Evolutionary conservation across 2,797 vertebrate species (phyloP).

Genomic region (Knipowitschia caucasica): DNA sequence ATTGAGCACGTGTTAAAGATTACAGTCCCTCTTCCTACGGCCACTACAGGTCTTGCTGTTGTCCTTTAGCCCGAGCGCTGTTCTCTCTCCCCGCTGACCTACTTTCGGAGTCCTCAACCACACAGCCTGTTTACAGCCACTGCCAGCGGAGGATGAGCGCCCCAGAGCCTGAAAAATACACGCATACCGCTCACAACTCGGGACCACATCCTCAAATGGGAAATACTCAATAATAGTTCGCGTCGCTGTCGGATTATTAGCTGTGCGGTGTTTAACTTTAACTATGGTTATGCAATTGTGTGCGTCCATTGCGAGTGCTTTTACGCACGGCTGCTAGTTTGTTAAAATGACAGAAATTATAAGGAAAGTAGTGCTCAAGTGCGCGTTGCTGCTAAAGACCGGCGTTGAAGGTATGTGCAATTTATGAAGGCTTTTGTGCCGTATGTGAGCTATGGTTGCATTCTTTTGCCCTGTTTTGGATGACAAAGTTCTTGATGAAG

Average conservation of each 20-base stretch:
- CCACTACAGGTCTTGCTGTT: slow-evolving; percentile 58
- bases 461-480: slow-evolving; percentile 12
- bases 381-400: slow-evolving; percentile 31
- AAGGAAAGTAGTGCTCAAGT: slow-evolving; percentile 41
- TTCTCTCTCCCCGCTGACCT: slow-evolving; percentile 82
- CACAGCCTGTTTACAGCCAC: slow-evolving; percentile 74
- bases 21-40: slow-evolving; percentile 26
- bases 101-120: slow-evolving; percentile 76
- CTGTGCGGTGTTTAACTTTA: slow-evolving; percentile 47
- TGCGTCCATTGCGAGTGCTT: slow-evolving; percentile 27
- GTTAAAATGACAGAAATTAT: slow-evolving; percentile 31
- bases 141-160: slow-evolving; percentile 68
- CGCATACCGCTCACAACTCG: slow-evolving; percentile 25
- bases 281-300: slow-evolving; percentile 62
- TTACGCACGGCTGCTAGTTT: slow-evolving; percentile 25
- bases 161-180: slow-evolving; percentile 50
- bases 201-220: slow-evolving; percentile 11
- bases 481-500: slow-evolving; percentile 46
- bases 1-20: slow-evolving; percentile 56
- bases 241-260: slow-evolving; percentile 32
- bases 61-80: slow-evolving; percentile 69
- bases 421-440: slow-evolving; percentile 29
- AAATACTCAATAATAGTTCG: slow-evolving; percentile 12
- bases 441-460: slow-evolving; percentile 10
- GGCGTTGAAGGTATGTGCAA: slow-evolving; percentile 64